Evolutionary conservation across 2,888 invertebrate species (phyloP).

Genomic region (Fabriciana adippe): DNA sequence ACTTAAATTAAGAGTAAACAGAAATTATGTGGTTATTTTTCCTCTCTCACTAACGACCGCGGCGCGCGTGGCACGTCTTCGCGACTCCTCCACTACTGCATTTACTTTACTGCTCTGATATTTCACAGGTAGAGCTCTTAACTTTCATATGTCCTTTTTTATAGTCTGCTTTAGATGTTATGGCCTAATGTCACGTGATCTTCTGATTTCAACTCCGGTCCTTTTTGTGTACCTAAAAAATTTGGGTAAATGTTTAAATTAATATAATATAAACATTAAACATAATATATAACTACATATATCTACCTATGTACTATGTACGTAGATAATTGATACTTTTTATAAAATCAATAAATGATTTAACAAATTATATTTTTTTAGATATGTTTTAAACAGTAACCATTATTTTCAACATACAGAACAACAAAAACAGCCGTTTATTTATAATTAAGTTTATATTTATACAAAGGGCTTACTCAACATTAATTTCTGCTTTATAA

Average conservation of each 20-base stretch:
- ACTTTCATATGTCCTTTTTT: constrained; percentile 79
- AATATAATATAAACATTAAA: neutral
- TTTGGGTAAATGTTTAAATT: neutral
- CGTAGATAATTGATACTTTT: too few species aligned
- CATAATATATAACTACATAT: too few species aligned
- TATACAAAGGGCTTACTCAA: constrained; percentile 24
- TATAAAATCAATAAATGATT: too few species aligned
- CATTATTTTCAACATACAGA: too few species aligned
- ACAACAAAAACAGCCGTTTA: too few species aligned
- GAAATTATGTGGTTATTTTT: constrained; percentile 29
- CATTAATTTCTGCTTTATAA: constrained; percentile 71
- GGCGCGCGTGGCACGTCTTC: constrained; percentile 64
- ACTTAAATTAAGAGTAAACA: constrained; percentile 6
- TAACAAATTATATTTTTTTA: too few species aligned
- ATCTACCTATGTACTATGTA: too few species aligned
- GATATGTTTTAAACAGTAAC: too few species aligned
- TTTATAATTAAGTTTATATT: neutral
- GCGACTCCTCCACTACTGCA: constrained; percentile 63
- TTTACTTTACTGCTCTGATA: constrained; percentile 81
- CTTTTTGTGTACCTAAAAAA: constrained; percentile 19
- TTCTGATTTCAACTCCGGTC: constrained; percentile 47
- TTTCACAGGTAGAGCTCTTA: constrained; percentile 80
- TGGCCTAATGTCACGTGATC: constrained; percentile 76
- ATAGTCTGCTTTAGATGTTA: constrained; percentile 76
- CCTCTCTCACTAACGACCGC: constrained; percentile 42